Evolutionary conservation across 2,888 invertebrate genomes (phyloP), one percentile per base, ranked within the genome.

Genomic region (Dorcus hopei): DNA sequence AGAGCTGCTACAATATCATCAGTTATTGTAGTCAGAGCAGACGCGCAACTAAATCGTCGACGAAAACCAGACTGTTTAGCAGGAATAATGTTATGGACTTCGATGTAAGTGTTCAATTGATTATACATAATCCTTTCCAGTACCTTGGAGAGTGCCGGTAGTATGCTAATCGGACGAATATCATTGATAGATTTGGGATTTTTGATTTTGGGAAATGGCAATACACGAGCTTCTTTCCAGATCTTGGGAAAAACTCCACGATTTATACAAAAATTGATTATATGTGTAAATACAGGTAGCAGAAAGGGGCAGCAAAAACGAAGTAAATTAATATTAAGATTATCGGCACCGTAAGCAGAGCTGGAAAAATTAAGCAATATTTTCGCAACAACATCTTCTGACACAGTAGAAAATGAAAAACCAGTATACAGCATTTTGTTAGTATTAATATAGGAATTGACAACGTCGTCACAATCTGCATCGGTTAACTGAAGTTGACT

Each of bases 1-100:
- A 40, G 23, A 33, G 49, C 55, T 41, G n/a, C 45, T 19, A 55
- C 48, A 14, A 55, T 55, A 49, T 40, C 55, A 49, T 55, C 56
- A 39, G 50, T 50, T 38, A 50, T 38, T 38, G 26, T 38, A 11
- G 39, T n/a, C 9, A 50, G 9, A 33, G 50, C 50, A 50, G 38
- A 38, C 11, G 50, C 50, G 6, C 50, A 50, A 50, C 50, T 33
- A 8, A 38, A 50, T 5, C 39, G 16, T 6, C n/a, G 6, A 11
- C 38, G 9, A 3, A 50, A 50, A 5, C 50, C 50, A 16, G 11
- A 47, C n/a, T 47, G 3, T 7, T 23, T 47, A 6, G 9, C 47
- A 14, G 47, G 47, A 14, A 14, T 26, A 11, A 50, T 16, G 9
- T 16, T 4, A 2, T 50, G 23, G 7, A 5, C 11, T n/a, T 50